A percentile compares a stretch with the other conserved stretches of the same genome.
These are phyloP conservation scores for Atlantisia rogersi DNA, from an alignment of 2,113 vertebrate genomes.

Conservation along the genomic window DNA sequence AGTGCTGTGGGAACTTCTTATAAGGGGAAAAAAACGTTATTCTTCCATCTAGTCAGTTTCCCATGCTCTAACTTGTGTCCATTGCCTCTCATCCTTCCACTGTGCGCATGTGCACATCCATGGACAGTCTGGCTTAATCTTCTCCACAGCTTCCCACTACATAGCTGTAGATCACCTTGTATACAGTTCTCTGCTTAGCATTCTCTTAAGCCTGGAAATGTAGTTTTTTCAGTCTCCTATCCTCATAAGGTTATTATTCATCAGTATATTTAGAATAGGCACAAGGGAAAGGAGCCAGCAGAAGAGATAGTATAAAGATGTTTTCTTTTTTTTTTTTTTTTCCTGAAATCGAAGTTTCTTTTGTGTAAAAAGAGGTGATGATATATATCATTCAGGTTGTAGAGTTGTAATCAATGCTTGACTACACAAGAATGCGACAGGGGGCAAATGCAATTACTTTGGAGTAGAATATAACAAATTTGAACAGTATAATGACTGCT, in stretches of 20 bases:
- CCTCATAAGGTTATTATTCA: neutral
- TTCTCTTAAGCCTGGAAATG: neutral
- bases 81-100: neutral
- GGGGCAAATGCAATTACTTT: neutral
- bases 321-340: neutral
- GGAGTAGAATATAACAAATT: neutral
- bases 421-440: neutral
- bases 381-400: neutral
- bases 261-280: neutral
- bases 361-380: neutral
- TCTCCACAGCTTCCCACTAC: neutral
- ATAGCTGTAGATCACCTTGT: neutral
- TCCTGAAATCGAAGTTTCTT: neutral
- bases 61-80: neutral
- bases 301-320: neutral
- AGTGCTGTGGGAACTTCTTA: neutral
- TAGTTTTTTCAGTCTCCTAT: neutral
- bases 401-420: neutral
- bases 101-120: neutral
- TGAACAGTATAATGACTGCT: neutral
- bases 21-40: fast-evolving
- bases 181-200: neutral
- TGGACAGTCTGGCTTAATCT: neutral
- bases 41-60: neutral
- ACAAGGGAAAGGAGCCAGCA: neutral